Percentiles rank a stretch among this genome's conserved stretches.
These are phyloP conservation scores for Petrocephalus sullivani DNA, from an alignment of 2,797 vertebrate genomes.

Conservation along the genomic window DNA sequence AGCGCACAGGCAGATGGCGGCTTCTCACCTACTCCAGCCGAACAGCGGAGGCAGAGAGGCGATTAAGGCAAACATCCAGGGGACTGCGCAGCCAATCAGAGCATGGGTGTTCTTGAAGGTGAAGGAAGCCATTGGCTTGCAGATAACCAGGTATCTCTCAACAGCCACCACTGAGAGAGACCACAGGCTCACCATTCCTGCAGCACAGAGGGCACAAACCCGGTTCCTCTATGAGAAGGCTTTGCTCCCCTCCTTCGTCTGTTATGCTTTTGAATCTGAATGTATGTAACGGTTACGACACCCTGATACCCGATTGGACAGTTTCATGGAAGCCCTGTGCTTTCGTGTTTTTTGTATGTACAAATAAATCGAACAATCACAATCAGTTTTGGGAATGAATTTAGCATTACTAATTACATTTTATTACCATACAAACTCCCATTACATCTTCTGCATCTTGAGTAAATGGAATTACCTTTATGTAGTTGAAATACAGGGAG, in stretches of 20 bases:
- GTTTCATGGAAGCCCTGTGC: neutral
- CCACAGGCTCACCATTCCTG: slow-evolving; percentile 72
- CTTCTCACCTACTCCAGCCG: slow-evolving; percentile 68
- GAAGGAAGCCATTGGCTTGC: slow-evolving; percentile 68
- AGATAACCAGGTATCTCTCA: slow-evolving; percentile 68
- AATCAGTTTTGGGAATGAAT: neutral
- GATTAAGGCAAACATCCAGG: slow-evolving; percentile 53
- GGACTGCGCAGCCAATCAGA: slow-evolving; percentile 53
- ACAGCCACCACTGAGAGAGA: slow-evolving; percentile 66
- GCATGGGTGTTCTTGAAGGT: slow-evolving; percentile 61
- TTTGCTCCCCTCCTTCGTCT: neutral
- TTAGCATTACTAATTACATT: neutral
- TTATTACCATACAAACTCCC: neutral
- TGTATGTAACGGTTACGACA: neutral
- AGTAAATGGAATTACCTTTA: neutral
- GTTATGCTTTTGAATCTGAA: neutral
- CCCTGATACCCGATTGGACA: neutral
- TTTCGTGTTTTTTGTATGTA: neutral
- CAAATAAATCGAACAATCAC: neutral
- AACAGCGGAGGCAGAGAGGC: slow-evolving; percentile 59
- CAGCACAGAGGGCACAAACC: neutral
- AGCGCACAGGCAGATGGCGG: neutral
- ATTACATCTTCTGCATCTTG: neutral
- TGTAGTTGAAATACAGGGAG: neutral
- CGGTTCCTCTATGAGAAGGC: neutral